Evolutionary conservation across 1,140 invertebrate species (phyloP), one percentile per base, ranked within the genome.

Genomic region (Trichomalopsis sarcophagae): DNA sequence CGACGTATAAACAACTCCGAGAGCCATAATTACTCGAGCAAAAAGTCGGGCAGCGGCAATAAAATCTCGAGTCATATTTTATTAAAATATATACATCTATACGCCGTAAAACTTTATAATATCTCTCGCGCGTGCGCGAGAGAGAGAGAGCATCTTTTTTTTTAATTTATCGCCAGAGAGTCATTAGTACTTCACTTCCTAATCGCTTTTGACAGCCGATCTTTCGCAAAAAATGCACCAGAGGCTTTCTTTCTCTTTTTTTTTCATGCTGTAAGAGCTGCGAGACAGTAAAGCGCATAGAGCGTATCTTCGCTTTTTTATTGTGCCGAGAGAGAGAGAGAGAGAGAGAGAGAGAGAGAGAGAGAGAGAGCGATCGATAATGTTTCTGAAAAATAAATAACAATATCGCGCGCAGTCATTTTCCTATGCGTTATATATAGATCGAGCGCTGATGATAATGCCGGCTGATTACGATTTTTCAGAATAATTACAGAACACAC

Each of bases 121-220:
- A 21, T n/a, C 10, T 71, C 11, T 17, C 9, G 66, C 33, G 33
- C 33, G 33, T n/a, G n/a, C n/a, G n/a, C 33, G 33, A 36, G 33
- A 36, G 33, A 36, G 33, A 36, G 5, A n/a, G 68, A 71, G 27
- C 27, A 27, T 71, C 55, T 9, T n/a, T 62, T 62, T 62, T 62
- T 62, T n/a, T 62, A 62, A 62, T 62, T 71, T 71, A 71, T 71
- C 68, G 75, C 75, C 2, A 66, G n/a, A 66, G n/a, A 76, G 21
- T 76, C 55, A 76, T 82, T 82, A 76, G 55, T 62, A 62, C 33
- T 27, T 82, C n/a, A 47, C 40, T 69, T 83, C 23, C 9, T 77
- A 68, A 77, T 69, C 40, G 62, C 55, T 5, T 10, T 27, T 50
- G 33, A 62, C 55, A n/a, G 17, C 9, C 2, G 47, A 40, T 27